phyloP scores from a whole-genome alignment of 2,888 invertebrate genomes.

The Diaperis boleti region DNA sequence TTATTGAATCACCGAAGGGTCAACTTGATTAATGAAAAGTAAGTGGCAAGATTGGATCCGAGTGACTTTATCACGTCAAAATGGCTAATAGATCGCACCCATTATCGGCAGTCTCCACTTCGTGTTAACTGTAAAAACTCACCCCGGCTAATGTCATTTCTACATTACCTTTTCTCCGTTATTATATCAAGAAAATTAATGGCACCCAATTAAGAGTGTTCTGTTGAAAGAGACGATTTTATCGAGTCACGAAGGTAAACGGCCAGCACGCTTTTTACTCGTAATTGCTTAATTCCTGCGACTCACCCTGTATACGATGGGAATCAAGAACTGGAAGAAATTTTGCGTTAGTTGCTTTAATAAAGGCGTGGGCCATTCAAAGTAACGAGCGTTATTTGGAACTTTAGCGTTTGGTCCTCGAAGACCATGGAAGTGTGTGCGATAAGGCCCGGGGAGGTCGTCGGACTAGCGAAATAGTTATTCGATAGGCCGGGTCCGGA shows the following conservation, averaged over 20 bases:
- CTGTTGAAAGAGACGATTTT: slow-evolving; percentile 30
- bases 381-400: slow-evolving; percentile 18
- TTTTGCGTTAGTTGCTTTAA: slow-evolving; percentile 28
- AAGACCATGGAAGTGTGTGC: slow-evolving; percentile 17
- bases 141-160: not conserved
- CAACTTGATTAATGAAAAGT: slow-evolving; percentile 55
- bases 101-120: slow-evolving; percentile 30
- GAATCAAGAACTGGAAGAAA: slow-evolving; percentile 23
- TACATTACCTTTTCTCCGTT: slow-evolving; percentile 10
- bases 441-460: slow-evolving; percentile 10
- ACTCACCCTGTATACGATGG: slow-evolving; percentile 7
- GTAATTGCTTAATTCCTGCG: slow-evolving; percentile 32
- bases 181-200: slow-evolving; percentile 28
- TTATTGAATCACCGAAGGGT: slow-evolving; percentile 54
- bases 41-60: slow-evolving; percentile 48
- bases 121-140: slow-evolving; percentile 14
- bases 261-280: slow-evolving; percentile 22
- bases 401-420: slow-evolving; percentile 13
- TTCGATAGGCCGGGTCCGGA: slow-evolving; percentile 15
- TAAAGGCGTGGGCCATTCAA: slow-evolving; percentile 25
- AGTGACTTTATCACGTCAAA: slow-evolving; percentile 54
- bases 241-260: slow-evolving; percentile 33
- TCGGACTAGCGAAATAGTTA: slow-evolving; percentile 1
- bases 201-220: slow-evolving; percentile 25
- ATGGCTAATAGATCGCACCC: slow-evolving; percentile 40